phyloP scores from a whole-genome alignment of 2,888 invertebrate species.

The Merodon equestris region DNA sequence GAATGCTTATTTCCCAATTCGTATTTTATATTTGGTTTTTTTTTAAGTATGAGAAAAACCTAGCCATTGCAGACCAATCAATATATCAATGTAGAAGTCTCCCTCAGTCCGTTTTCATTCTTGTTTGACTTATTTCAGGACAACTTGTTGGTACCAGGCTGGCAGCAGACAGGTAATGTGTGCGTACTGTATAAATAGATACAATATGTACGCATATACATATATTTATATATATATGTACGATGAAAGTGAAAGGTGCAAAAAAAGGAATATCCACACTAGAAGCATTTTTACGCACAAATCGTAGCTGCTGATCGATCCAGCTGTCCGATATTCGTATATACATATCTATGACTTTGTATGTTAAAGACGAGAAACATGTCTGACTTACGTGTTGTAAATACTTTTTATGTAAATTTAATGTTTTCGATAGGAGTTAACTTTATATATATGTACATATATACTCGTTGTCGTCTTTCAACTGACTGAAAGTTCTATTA shows the following conservation, averaged over 20 bases:
- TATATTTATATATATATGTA: slow-evolving; percentile 45
- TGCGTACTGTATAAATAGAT: too few species aligned
- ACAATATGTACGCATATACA: slow-evolving; percentile 31
- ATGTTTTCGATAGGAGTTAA: too few species aligned
- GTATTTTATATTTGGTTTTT: too few species aligned
- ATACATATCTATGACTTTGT: too few species aligned
- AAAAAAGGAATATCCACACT: slow-evolving; percentile 65
- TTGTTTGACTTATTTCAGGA: slow-evolving; percentile 47
- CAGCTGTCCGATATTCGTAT: neutral
- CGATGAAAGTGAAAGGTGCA: slow-evolving; percentile 67
- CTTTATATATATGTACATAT: too few species aligned
- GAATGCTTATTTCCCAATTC: too few species aligned
- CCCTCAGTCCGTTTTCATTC: slow-evolving; percentile 4
- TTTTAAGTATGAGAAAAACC: too few species aligned
- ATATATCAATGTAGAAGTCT: neutral
- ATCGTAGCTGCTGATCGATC: neutral
- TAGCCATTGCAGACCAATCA: neutral
- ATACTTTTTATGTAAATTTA: too few species aligned
- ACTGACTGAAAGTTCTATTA: too few species aligned
- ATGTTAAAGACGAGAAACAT: too few species aligned
- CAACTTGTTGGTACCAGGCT: slow-evolving; percentile 37
- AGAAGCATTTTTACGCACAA: slow-evolving; percentile 33
- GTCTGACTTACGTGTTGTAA: too few species aligned
- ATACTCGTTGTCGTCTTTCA: too few species aligned
- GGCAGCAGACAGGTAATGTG: slow-evolving; percentile 42